Percentiles rank a stretch among this genome's conserved stretches.
These are phyloP conservation scores for Heteromurus nitidus DNA, from an alignment of 2,888 invertebrate species.

Conservation along the genomic window DNA sequence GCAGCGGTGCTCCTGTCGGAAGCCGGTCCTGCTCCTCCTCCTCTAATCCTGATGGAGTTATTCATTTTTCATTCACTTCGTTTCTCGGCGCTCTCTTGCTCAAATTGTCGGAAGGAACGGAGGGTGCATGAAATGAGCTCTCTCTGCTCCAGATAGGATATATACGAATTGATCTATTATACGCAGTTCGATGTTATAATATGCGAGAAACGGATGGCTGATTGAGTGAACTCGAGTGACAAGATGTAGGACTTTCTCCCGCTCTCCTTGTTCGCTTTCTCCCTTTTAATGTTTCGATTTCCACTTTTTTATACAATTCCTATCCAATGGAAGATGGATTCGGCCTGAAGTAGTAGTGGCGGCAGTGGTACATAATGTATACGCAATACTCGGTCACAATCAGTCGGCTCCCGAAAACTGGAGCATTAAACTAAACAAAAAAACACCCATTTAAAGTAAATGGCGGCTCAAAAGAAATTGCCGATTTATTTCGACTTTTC, in stretches of 20 bases:
- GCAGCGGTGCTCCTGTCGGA: constrained; percentile 8
- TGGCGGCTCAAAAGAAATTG: constrained; percentile 38
- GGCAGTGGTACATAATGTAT: constrained; percentile 13
- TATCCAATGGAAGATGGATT: not conserved
- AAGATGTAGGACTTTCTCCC: not conserved
- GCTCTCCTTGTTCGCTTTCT: not conserved
- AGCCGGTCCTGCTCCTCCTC: not conserved
- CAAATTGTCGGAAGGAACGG: constrained; percentile 10
- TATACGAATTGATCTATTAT: not conserved
- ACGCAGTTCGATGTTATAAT: not conserved
- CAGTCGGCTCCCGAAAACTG: not conserved
- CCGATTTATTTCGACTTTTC: constrained; percentile 37
- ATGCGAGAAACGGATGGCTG: not conserved
- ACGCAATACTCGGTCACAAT: constrained; percentile 14
- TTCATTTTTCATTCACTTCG: constrained; percentile 53
- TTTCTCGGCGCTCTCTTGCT: constrained; percentile 2
- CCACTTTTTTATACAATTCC: constrained; percentile 1
- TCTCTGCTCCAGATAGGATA: not conserved
- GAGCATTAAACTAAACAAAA: constrained; percentile 43
- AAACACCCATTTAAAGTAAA: constrained; percentile 25
- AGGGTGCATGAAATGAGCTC: constrained; percentile 8
- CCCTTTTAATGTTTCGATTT: constrained; percentile 1
- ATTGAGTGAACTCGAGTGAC: not conserved
- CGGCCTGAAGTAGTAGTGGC: not conserved
- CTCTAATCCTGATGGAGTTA: constrained; percentile 16